A percentile compares a stretch with the other conserved stretches of the same genome.
Evolutionary conservation across 2,797 vertebrate genomes (phyloP).

Genomic region (Perdix hodgsoniae): DNA sequence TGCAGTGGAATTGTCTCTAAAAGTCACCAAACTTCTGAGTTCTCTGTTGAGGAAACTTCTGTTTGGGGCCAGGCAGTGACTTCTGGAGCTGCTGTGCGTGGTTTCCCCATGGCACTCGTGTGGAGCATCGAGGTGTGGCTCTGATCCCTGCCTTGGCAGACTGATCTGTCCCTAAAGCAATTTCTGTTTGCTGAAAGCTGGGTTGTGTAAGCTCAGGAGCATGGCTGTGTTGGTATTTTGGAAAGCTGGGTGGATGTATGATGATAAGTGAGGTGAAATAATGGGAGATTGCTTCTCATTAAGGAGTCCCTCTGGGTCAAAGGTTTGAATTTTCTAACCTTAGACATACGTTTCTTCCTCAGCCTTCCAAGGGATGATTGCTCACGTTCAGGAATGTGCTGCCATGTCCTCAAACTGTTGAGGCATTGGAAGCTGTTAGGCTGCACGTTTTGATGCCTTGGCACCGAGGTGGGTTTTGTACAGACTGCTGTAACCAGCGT

Average conservation of each 20-base stretch:
- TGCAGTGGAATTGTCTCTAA: background rate
- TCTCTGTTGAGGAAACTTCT: background rate
- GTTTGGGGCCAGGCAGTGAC: too few species aligned
- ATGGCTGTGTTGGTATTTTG: background rate
- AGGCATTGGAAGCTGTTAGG: background rate
- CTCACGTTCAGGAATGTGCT: background rate
- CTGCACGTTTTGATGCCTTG: background rate
- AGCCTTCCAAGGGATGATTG: background rate
- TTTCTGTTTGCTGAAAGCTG: background rate
- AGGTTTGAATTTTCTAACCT: background rate
- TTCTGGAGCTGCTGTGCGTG: too few species aligned
- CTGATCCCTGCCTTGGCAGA: background rate
- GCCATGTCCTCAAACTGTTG: background rate
- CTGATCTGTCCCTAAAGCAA: background rate
- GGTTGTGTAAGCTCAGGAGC: background rate
- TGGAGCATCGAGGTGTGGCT: background rate
- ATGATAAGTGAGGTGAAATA: background rate
- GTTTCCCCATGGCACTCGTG: background rate
- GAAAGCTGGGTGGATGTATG: rapidly evolving
- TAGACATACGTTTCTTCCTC: background rate
- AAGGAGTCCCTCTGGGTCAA: background rate
- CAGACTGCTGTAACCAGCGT: background rate
- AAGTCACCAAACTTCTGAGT: background rate
- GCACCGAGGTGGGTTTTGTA: background rate
- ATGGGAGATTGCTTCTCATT: background rate